phyloP scores from a whole-genome alignment of 1,140 invertebrate species.

The Drosophila miranda region DNA sequence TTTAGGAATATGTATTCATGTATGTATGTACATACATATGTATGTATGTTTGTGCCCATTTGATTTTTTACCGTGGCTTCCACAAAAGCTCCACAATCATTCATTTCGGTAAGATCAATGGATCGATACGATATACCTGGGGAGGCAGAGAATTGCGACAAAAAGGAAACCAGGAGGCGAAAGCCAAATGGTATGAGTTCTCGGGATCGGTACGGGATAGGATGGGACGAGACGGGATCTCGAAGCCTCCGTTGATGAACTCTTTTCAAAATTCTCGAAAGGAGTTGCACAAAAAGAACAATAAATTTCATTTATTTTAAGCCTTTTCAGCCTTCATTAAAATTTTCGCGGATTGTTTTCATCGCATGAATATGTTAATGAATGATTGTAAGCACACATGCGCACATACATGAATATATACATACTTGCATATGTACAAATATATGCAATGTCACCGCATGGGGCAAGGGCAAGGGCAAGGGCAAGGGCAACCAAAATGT shows the following conservation, averaged over 20 bases:
- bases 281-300: constrained; percentile 39
- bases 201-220: constrained; percentile 3
- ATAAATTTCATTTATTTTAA: constrained; percentile 62
- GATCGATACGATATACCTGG: constrained; percentile 65
- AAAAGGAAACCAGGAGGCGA: constrained; percentile 50
- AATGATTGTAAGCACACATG: constrained; percentile 42
- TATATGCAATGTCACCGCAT: background rate
- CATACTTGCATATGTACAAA: constrained; percentile 4
- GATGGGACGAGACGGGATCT: constrained; percentile 2
- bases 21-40: constrained; percentile 14
- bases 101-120: constrained; percentile 80
- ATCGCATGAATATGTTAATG: constrained; percentile 74
- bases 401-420: background rate
- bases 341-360: constrained; percentile 67
- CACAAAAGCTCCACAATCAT: constrained; percentile 65
- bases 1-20: constrained; percentile 15
- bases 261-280: constrained; percentile 63
- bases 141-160: constrained; percentile 52
- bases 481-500: too few species aligned
- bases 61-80: constrained; percentile 43
- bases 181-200: constrained; percentile 27
- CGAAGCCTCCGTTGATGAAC: constrained; percentile 58
- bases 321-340: constrained; percentile 63
- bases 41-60: constrained; percentile 33
- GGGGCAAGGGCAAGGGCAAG: too few species aligned